Base-by-base conservation (phyloP, 2,113 vertebrate species). In the Prionailurus viverrinus region DNA sequence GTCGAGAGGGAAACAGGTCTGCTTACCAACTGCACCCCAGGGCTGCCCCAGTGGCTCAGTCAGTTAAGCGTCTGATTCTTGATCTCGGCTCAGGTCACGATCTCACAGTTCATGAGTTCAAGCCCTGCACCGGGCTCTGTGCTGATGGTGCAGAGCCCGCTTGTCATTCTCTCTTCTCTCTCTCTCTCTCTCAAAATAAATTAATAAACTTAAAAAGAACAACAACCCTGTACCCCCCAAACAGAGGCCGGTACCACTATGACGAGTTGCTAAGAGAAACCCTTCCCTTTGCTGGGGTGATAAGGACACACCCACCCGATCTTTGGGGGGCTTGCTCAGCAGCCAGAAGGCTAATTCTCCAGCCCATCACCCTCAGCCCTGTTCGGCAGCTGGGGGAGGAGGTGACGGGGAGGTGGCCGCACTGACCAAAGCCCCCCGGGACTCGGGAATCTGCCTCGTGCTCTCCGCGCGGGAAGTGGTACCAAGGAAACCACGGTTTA, bases 331-430 rank as follows among this genome's bases (percentile, higher is more conserved):
- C 93, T 95, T 93, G 95, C 95, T 97, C 96, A 89, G 31, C 84
- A 94, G 98, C 95, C 96, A 88, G 97, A 96, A 96, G 63, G 63
- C 96, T 94, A 94, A 71, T 73, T 98, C 95, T 95, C 96, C 97
- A 92, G 94, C 95, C 88, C 79, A 89, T 95, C 90, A 19, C 94
- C 91, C 91, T 96, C 91, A 95, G 95, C 82, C 93, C 88, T 61
- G 95, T 89, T 97, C 96, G 63, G 94, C 55, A 95, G 95, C 97
- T 11, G 31, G 91, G 97, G 96, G 95, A 92, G 83, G 92, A 85
- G 95, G 91, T 95, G 93, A 97, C 41, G 87, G 97, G 84, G 61
- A 82, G 95, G 97, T 98, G 63, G 88, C 94, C 1, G 12, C 1
- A 5, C 48, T 63, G 31, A 29, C 16, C 29, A 5, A 29, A 48